Conservation (phyloP, 30 jellyfish, hydroid and myxozoan genomes). For the Aurelia sp. region DNA sequence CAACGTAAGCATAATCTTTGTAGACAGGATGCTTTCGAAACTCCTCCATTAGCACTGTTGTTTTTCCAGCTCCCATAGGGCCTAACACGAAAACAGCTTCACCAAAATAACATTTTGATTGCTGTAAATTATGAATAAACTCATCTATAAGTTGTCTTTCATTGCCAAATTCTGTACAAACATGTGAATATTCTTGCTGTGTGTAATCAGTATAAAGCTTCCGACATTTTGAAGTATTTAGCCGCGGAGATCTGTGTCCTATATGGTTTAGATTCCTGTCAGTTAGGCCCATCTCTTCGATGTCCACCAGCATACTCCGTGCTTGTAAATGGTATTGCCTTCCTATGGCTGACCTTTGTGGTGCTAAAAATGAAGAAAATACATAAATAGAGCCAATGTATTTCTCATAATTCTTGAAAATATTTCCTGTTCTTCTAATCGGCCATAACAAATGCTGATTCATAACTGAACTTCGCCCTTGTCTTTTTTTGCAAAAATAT, state of each 20-base stretch:
- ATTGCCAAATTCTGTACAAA: slow-evolving; percentile 1
- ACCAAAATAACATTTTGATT: slow-evolving; percentile 37
- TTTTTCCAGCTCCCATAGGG: slow-evolving; percentile 99
- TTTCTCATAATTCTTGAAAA: slow-evolving; percentile 7
- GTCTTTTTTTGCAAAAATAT: not conserved
- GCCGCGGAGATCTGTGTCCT: not conserved
- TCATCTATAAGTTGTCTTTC: slow-evolving; percentile 44
- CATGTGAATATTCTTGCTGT: slow-evolving; percentile 7
- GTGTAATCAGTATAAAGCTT: slow-evolving; percentile 8
- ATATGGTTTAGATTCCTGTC: not conserved
- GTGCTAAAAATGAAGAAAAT: slow-evolving; percentile 25
- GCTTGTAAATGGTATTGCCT: not conserved
- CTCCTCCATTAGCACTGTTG: slow-evolving; percentile 73
- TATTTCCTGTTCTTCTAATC: slow-evolving; percentile 16
- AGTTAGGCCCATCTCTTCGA: slow-evolving; percentile 48
- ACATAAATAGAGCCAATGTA: not conserved
- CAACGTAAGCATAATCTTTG: slow-evolving; percentile 90
- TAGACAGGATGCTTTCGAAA: slow-evolving; percentile 66
- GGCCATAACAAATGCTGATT: slow-evolving; percentile 56
- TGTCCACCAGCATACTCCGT: slow-evolving; percentile 24
- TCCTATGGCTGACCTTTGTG: not conserved
- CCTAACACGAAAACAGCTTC: slow-evolving; percentile 97
- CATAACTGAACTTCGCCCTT: slow-evolving; percentile 11
- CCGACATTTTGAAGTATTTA: not conserved
- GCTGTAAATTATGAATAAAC: slow-evolving; percentile 38